Base-by-base conservation (phyloP, 1,140 invertebrate species). In the Lordiphosa mommai region DNA sequence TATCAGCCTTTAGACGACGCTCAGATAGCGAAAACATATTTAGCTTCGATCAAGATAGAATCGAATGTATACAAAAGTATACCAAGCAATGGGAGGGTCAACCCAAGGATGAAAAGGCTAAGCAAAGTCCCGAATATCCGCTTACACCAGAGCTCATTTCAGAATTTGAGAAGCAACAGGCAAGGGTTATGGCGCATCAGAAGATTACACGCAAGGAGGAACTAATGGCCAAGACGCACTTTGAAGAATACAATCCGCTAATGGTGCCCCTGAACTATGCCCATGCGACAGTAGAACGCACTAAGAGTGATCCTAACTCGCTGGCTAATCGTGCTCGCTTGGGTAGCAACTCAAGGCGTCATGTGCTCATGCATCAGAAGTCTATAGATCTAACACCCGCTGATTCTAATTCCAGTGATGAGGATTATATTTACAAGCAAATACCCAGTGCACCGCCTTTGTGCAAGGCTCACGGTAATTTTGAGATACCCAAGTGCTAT, bases 331-430 rank as follows among this genome's bases (percentile, higher is more conserved):
- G 94, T 41, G 92, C 93, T 47, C 90, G 93, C 36, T 90, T 94
- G 56, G 93, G 92, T 50, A 93, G 93, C 14, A 94, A 92, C 73
- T 93, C 92, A 6, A 91, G 94, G 20, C 91, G 94, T 1, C 92
- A 94, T 80, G 92, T 94, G 30, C 87, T 96, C n/a, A 95, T 94
- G 91, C 95, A 96, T 88, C 95, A 96, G 69, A 96, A 96, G 82
- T 95, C 94, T 0, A 95, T 96, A 58, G 95, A 96, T 80, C 88
- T 95, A 4, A 95, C 95, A 6, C 94, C 94, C 0, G 94, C 94
- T 0, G 94, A 95, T 88, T 80, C 74, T 0, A 94, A 95, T 88
- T 80, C 74, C 1, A 94, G 94, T 20, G 94, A 95, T 72, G 94
- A 95, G 86, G 94, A 95, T 73, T 93, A 93, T 61, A 91, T 93